Base-by-base conservation (phyloP, 2,888 invertebrate genomes). In the Cataglyphis rosenhaueri region DNA sequence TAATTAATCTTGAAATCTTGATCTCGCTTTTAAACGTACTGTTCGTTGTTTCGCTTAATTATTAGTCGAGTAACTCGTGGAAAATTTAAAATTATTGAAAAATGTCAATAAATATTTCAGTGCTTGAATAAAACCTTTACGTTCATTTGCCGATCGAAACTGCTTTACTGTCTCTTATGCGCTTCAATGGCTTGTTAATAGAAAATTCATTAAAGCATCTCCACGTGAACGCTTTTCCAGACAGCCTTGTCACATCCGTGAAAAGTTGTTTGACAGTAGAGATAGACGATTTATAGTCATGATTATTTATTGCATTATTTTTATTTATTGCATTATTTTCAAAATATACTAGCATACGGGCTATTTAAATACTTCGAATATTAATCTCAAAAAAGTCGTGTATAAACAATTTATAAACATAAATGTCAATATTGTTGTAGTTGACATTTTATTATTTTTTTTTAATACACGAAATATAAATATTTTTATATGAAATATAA, bases 161-260 rank as follows among this genome's bases (percentile, higher is more conserved):
- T 59, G 35, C 71, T 79, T 79, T 78, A 70, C 71, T 25, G 38
- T 79, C 59, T 55, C 29, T 1, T 52, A 25, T 35, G 73, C 25
- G 65, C 68, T 71, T 61, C 25, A 29, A n/a, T 55, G 25, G 10
- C 71, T 79, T 35, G 78, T 79, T 79, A 79, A 79, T 79, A 18
- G 59, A 79, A 79, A 59, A 79, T 79, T 71, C 44, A 79, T 79
- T 25, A 44, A 44, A 71, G 32, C 35, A 6, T 10, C 4, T 10
- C 55, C 78, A 61, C 9, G 44, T 61, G 78, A n/a, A 2, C 12
- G 35, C 44, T 61, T 79, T 79, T 59, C 44, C 78, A 78, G 59
- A 41, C 18, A 44, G 44, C n/a, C 59, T 79, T 61, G 59, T 68
- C 57, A 32, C 41, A n/a, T 32, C 15, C 12, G 15, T n/a, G 66